Conservation (phyloP, 1,140 invertebrate genomes). For the Pseudomyrmex pallidus region DNA sequence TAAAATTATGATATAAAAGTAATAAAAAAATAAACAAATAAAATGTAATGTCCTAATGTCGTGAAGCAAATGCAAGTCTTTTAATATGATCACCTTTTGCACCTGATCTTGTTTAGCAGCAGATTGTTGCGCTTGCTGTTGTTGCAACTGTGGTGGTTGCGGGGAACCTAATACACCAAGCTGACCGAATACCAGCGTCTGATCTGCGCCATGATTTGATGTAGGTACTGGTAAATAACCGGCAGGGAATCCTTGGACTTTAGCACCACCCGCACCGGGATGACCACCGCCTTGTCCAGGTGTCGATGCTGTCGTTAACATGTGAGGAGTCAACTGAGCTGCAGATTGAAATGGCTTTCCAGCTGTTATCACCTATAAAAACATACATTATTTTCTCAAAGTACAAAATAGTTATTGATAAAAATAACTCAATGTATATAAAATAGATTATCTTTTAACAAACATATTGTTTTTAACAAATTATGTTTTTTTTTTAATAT, state of each 20-base stretch:
- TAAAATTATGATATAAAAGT: background rate
- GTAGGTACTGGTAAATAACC: conserved; percentile 90
- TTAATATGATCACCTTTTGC: conserved; percentile 78
- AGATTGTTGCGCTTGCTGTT: conserved; percentile 82
- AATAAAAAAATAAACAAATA: background rate
- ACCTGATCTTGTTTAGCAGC: conserved; percentile 82
- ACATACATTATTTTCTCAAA: conserved; percentile 2
- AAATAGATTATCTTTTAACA: too few species aligned
- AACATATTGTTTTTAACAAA: too few species aligned
- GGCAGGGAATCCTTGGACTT: conserved; percentile 85
- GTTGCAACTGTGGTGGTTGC: conserved; percentile 84
- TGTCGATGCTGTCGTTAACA: conserved; percentile 88
- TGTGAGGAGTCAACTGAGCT: conserved; percentile 91
- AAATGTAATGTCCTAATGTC: background rate
- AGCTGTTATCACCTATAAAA: conserved; percentile 89
- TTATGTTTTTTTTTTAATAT: too few species aligned
- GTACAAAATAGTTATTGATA: background rate
- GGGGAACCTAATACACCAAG: conserved; percentile 91
- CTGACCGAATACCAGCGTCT: conserved; percentile 93
- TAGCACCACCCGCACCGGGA: conserved; percentile 88
- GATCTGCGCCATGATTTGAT: conserved; percentile 90
- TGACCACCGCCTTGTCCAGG: conserved; percentile 88
- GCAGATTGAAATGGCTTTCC: conserved; percentile 92
- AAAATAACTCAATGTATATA: too few species aligned
- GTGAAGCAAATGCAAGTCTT: background rate